Evolutionary conservation across 2,113 vertebrate species (phyloP), one percentile per base, ranked within the genome.

Genomic region (Oncorhynchus masou): DNA sequence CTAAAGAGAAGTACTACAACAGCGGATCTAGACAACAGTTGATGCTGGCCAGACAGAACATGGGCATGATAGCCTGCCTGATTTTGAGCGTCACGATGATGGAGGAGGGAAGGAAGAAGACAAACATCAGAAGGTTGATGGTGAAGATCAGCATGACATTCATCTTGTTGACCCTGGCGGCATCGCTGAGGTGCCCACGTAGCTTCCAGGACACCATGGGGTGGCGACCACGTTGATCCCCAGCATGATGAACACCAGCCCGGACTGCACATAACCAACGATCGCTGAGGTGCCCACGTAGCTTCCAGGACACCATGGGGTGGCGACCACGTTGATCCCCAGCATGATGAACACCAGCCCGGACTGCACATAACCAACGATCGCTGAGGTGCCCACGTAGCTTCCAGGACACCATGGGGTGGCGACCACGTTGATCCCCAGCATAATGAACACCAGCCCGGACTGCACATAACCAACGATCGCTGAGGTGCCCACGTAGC

Each of bases 1-100:
- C 91, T 13, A 90, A 84, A 54, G 88, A 89, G 62, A 91, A 91
- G 76, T 89, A 92, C 57, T 91, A 92, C 57, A 91, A 48, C 31
- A 92, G 57, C 3, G 90, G 87, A 62, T 68, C 70, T 6, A 73
- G 20, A 24, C 71, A 78, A 19, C 59, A 29, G 15, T 54, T 77
- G 5, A 77, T 1, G 65, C 82, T 89, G n/a, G 59, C 59, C n/a
- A 29, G 70, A 77, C 59, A 64, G 5, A 65, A 1, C 29, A 39
- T 22, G 16, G 34, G 4, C 22, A 1, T 54, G 51, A 19, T 3
- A 16, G 12, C 51, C 3, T 5, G 3, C 1, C 4, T 54, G 39
- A 11, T 45, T 3, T 3, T 45, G 25, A 34, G 16, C 4, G 15
- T 9, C 1, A 48, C 6, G 3, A 25, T 22, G 31, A 70, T 16